These are phyloP conservation scores for Smutsia temminckii DNA, from an alignment of 2,797 vertebrate species.

Conservation along the genomic window DNA sequence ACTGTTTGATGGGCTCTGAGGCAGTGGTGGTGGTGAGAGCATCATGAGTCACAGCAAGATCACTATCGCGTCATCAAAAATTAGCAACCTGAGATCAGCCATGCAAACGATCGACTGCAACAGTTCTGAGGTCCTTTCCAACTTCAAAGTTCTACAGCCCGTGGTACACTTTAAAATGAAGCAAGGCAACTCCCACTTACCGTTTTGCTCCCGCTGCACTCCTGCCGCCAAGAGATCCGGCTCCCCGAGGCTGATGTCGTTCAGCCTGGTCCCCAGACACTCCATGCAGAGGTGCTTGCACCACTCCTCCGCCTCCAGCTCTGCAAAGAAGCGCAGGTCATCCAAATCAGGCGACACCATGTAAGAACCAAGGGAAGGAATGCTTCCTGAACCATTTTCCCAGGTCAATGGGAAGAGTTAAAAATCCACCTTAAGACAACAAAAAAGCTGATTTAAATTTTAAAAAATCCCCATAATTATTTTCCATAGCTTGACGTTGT, in stretches of 20 bases:
- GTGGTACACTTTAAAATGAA: accelerated
- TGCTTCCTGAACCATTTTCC: neutral
- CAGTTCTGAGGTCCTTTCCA: neutral
- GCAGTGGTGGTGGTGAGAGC: neutral
- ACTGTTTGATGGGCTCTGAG: neutral
- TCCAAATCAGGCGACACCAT: neutral
- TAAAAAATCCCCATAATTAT: neutral
- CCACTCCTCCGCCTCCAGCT: conserved; percentile 99
- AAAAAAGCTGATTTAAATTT: neutral
- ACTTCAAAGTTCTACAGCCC: accelerated
- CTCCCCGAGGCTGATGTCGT: conserved; percentile 98
- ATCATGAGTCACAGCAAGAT: neutral
- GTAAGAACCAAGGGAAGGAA: accelerated
- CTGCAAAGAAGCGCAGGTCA: conserved; percentile 83
- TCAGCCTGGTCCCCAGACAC: conserved; percentile 95
- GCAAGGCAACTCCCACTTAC: conserved; percentile 84
- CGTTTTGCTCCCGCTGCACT: conserved; percentile 97
- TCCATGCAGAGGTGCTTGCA: conserved; percentile 98
- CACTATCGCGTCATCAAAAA: neutral
- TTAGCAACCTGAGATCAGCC: no score
- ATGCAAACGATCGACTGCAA: neutral
- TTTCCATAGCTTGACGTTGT: neutral
- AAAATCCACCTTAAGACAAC: neutral
- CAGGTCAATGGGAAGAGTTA: no score
- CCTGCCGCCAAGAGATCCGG: conserved; percentile 98